Evolutionary conservation across 2,113 vertebrate genomes (phyloP).

Genomic region (Eleginops maclovinus): DNA sequence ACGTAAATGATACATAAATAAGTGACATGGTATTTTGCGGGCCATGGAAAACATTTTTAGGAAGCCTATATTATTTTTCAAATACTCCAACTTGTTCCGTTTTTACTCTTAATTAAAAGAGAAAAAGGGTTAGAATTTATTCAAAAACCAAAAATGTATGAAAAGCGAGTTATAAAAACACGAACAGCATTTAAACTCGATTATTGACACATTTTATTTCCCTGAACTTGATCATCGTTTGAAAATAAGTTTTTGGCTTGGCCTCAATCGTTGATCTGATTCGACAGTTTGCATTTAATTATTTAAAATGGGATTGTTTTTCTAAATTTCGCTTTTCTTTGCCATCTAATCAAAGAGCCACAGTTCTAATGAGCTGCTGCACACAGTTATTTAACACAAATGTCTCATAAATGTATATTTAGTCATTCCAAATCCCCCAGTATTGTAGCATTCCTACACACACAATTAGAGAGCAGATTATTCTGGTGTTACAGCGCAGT

Average conservation of each 20-base stretch:
- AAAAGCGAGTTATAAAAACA: not conserved
- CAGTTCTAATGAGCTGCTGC: not conserved
- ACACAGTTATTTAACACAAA: not conserved
- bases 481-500: conserved; percentile 14
- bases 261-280: not conserved
- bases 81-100: too few relatives aligned
- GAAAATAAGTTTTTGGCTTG: too few relatives aligned
- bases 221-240: too few relatives aligned
- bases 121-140: too few relatives aligned
- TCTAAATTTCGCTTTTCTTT: not conserved
- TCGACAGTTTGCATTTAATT: not conserved
- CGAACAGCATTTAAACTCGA: not conserved
- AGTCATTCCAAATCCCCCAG: not conserved
- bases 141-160: too few relatives aligned
- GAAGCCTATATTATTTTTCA: too few relatives aligned
- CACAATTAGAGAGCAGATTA: conserved; percentile 27
- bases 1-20: too few relatives aligned
- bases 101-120: too few relatives aligned
- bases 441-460: not conserved
- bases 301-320: not conserved
- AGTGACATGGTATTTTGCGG: too few relatives aligned
- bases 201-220: too few relatives aligned
- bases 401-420: not conserved
- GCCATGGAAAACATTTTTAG: too few relatives aligned
- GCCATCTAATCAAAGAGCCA: not conserved